phyloP scores from a whole-genome alignment of 1,140 invertebrate species.

The Manduca sexta region DNA sequence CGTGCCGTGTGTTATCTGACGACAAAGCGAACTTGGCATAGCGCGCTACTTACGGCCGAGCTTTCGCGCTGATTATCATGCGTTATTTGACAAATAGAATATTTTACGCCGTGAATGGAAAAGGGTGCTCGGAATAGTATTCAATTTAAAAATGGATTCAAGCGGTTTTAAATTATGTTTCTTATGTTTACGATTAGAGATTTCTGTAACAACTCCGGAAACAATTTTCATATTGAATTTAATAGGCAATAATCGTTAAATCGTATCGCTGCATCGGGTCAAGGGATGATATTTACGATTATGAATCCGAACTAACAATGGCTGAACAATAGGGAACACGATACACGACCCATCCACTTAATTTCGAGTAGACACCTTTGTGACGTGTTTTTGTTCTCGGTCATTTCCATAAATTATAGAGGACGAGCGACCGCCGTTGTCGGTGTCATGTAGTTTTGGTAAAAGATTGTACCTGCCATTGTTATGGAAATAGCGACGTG shows the following conservation, averaged over 20 bases:
- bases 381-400: constrained; percentile 64
- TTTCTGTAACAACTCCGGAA: constrained; percentile 2
- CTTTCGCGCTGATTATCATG: too few relatives aligned
- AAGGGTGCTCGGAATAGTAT: too few relatives aligned
- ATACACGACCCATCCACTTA: constrained; percentile 63
- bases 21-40: constrained; percentile 38
- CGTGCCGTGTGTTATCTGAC: constrained; percentile 36
- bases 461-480: constrained; percentile 57
- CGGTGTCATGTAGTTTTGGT: constrained; percentile 33
- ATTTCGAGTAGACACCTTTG: constrained; percentile 71
- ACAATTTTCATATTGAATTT: constrained; percentile 17
- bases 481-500: constrained; percentile 63
- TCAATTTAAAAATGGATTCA: not conserved
- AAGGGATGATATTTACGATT: constrained; percentile 56
- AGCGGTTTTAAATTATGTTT: too few relatives aligned
- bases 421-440: constrained; percentile 41
- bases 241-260: constrained; percentile 23
- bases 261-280: constrained; percentile 23
- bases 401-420: constrained; percentile 70
- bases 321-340: constrained; percentile 59
- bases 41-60: constrained; percentile 4
- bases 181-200: too few relatives aligned
- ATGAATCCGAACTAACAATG: constrained; percentile 31
- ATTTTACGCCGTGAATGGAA: not conserved
- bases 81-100: constrained; percentile 15